Conservation (phyloP, 1,140 invertebrate genomes). For the Contarinia nasturtii region DNA sequence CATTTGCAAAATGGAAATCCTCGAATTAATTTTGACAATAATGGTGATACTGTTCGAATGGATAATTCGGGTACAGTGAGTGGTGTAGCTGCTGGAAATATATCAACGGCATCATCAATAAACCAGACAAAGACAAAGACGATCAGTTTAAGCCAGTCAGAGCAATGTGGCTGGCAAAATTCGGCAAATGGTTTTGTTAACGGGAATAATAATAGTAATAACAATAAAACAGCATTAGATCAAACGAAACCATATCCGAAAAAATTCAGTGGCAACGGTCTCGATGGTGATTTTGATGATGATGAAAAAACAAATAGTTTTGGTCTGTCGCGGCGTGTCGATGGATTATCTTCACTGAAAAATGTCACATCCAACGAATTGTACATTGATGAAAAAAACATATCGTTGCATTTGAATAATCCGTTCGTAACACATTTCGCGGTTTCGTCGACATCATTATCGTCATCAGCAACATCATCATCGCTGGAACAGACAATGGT, state of each 20-base stretch:
- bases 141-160: not conserved
- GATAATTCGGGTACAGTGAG: no score
- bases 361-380: conserved; percentile 4
- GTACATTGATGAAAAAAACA: conserved; percentile 6
- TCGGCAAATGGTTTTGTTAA: not conserved
- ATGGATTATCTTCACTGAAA: conserved; percentile 2
- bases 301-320: not conserved
- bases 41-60: no score
- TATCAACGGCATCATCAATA: not conserved
- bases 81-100: no score
- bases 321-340: not conserved
- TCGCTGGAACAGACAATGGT: not conserved
- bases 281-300: not conserved
- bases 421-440: conserved; percentile 2
- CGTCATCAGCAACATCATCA: no score
- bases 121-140: not conserved
- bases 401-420: conserved; percentile 5
- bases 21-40: not conserved
- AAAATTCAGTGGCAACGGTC: not conserved
- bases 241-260: not conserved
- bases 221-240: not conserved
- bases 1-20: conserved; percentile 1
- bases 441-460: no score
- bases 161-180: no score
- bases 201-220: conserved; percentile 2